A percentile compares a stretch with the other conserved stretches of the same genome.
Conservation (phyloP, 2,888 invertebrate genomes). For the Hypomecis atomaria region DNA sequence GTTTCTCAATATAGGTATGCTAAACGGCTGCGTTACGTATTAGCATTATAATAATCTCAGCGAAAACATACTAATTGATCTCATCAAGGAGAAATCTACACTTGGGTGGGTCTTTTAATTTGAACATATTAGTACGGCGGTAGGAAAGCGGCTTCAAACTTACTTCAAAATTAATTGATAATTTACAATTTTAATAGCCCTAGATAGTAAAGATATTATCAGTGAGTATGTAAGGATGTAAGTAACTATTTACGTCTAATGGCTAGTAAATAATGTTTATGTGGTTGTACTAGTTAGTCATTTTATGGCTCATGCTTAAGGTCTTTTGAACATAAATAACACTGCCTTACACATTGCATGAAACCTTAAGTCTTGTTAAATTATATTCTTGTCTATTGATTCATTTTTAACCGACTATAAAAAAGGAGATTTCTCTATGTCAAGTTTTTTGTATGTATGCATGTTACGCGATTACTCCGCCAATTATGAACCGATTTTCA, state of each 20-base stretch:
- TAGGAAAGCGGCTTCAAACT: slow-evolving; percentile 32
- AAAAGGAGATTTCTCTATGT: too few species aligned
- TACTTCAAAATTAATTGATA: slow-evolving; percentile 17
- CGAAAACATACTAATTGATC: slow-evolving; percentile 58
- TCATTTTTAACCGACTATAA: too few species aligned
- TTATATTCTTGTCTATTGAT: too few species aligned
- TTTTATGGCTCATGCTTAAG: slow-evolving; percentile 3
- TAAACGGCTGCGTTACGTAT: too few species aligned
- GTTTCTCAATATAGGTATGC: too few species aligned
- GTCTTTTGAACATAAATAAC: slow-evolving; percentile 4
- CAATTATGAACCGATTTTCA: too few species aligned
- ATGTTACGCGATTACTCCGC: too few species aligned
- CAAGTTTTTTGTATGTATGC: too few species aligned
- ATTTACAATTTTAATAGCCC: slow-evolving; percentile 22
- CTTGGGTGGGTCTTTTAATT: slow-evolving; percentile 39
- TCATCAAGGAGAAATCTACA: slow-evolving; percentile 55
- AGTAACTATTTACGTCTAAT: slow-evolving; percentile 8
- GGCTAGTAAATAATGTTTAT: slow-evolving; percentile 14
- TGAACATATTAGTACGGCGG: slow-evolving; percentile 41
- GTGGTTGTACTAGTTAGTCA: background rate
- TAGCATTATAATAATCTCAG: slow-evolving; percentile 50
- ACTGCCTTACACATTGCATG: background rate
- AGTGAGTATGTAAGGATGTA: slow-evolving; percentile 8
- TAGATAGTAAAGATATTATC: slow-evolving; percentile 21
- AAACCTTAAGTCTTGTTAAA: background rate